phyloP scores from a whole-genome alignment of 2,888 invertebrate species.

The Hyposoter didymator region DNA sequence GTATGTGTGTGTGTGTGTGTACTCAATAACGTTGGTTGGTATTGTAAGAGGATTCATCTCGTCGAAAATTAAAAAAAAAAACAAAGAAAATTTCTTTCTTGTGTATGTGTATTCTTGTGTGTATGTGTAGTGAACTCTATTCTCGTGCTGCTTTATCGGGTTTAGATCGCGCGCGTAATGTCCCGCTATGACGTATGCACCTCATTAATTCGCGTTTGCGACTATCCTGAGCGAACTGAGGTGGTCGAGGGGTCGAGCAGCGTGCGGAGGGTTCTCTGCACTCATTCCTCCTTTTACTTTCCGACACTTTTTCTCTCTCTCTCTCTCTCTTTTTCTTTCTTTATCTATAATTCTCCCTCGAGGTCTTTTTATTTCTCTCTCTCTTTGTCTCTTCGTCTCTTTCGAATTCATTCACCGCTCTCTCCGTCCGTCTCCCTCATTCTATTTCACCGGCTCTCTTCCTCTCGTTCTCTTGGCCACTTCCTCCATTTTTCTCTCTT shows the following conservation, averaged over 20 bases:
- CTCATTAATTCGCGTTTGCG: slow-evolving; percentile 79
- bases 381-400: slow-evolving; percentile 60
- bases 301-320: slow-evolving; percentile 46
- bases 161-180: slow-evolving; percentile 78
- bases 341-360: slow-evolving; percentile 13
- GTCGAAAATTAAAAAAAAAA: slow-evolving; percentile 7
- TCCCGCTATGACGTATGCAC: slow-evolving; percentile 76
- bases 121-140: slow-evolving; percentile 35
- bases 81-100: slow-evolving; percentile 28
- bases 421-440: background rate
- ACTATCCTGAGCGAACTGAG: slow-evolving; percentile 68
- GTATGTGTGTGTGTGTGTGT: background rate
- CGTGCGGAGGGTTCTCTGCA: slow-evolving; percentile 52
- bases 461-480: slow-evolving; percentile 46
- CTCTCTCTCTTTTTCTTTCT: slow-evolving; percentile 33
- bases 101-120: background rate
- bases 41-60: slow-evolving; percentile 61
- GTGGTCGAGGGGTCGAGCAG: slow-evolving; percentile 68
- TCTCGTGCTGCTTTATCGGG: slow-evolving; percentile 75
- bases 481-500: slow-evolving; percentile 35
- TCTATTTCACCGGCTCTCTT: slow-evolving; percentile 35
- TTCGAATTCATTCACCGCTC: slow-evolving; percentile 15
- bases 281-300: slow-evolving; percentile 66
- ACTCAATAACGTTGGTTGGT: slow-evolving; percentile 44
- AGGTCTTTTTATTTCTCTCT: slow-evolving; percentile 52